phyloP scores from a whole-genome alignment of 2,888 invertebrate species.

The Acrocyrtus sp. region DNA sequence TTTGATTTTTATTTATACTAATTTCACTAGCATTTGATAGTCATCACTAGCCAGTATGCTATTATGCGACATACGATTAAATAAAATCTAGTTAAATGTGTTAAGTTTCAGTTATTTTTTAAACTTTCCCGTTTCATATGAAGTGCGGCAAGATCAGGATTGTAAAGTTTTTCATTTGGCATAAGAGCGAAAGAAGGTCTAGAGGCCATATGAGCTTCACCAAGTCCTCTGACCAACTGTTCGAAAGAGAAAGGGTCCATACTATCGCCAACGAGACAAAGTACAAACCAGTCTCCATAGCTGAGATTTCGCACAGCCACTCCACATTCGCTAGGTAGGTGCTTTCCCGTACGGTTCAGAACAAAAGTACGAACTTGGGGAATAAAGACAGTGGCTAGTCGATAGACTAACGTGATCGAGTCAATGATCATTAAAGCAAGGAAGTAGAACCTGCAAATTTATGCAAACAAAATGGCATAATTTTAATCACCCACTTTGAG shows the following conservation, averaged over 20 bases:
- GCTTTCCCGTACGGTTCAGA: constrained; percentile 7
- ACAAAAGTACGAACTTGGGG: constrained; percentile 24
- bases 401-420: constrained; percentile 9
- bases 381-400: constrained; percentile 15
- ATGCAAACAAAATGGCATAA: no score
- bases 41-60: no score
- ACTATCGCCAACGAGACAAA: constrained; percentile 24
- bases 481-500: no score
- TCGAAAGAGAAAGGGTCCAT: constrained; percentile 30
- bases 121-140: constrained; percentile 15
- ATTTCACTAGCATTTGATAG: no score
- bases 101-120: no score
- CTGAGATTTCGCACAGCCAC: constrained; percentile 12
- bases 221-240: constrained; percentile 6
- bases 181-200: constrained; percentile 26
- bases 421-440: neutral
- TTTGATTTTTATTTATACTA: no score
- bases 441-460: constrained; percentile 44
- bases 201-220: neutral
- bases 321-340: constrained; percentile 5
- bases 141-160: constrained; percentile 22
- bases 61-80: no score
- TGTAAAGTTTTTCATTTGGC: constrained; percentile 10
- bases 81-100: no score
- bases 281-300: constrained; percentile 35